Evolutionary conservation across 1,140 invertebrate genomes (phyloP).

Genomic region (Drosophila sulfurigaster): DNA sequence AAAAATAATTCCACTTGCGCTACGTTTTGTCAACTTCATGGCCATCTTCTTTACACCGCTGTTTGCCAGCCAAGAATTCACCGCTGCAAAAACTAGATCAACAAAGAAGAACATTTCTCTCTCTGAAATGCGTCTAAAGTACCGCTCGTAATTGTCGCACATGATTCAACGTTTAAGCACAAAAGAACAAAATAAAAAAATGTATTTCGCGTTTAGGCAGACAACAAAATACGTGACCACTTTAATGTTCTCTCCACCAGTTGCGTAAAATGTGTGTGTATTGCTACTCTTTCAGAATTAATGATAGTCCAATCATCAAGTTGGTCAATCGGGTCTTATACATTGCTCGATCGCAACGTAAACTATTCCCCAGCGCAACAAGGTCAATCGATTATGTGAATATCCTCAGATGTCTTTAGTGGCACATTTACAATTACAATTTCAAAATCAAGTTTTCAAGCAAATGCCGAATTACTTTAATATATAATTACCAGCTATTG

Average conservation of each 20-base stretch:
- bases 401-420: neutral
- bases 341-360: neutral
- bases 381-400: slow-evolving; percentile 15
- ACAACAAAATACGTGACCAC: slow-evolving; percentile 36
- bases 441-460: neutral
- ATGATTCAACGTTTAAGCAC: slow-evolving; percentile 62
- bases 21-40: slow-evolving; percentile 24
- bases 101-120: slow-evolving; percentile 36
- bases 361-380: slow-evolving; percentile 1
- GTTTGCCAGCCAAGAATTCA: slow-evolving; percentile 11
- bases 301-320: slow-evolving; percentile 12
- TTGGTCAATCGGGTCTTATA: slow-evolving; percentile 10
- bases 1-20: slow-evolving; percentile 29
- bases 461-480: neutral
- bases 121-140: slow-evolving; percentile 70
- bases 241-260: slow-evolving; percentile 34
- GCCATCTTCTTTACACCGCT: slow-evolving; percentile 15
- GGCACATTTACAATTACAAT: neutral
- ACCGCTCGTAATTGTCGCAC: slow-evolving; percentile 73
- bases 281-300: slow-evolving; percentile 9
- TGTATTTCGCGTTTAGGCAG: slow-evolving; percentile 64
- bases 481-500: slow-evolving; percentile 5
- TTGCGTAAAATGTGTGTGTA: slow-evolving; percentile 4
- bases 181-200: slow-evolving; percentile 25
- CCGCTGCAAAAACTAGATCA: slow-evolving; percentile 53